Evolutionary conservation across 2,113 vertebrate species (phyloP).

Genomic region (Mobula hypostoma): DNA sequence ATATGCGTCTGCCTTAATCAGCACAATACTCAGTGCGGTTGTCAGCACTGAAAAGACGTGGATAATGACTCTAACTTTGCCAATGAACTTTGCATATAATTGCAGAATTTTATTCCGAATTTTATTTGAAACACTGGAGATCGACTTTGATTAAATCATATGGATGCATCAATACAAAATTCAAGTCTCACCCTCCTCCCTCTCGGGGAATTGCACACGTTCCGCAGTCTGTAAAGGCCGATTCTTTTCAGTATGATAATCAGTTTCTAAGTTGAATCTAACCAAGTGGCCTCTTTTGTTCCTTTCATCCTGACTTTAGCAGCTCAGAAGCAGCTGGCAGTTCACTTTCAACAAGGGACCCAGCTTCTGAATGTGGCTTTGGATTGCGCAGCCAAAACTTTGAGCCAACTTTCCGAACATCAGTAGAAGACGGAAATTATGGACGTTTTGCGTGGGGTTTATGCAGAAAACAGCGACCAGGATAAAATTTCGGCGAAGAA

Average conservation of each 20-base stretch:
- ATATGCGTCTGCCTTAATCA: background rate
- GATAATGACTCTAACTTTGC: background rate
- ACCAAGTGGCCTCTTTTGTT: conserved; percentile 34
- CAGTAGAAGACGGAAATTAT: background rate
- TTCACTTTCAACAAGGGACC: background rate
- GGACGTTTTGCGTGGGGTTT: background rate
- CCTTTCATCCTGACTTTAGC: conserved; percentile 31
- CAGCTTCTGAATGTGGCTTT: background rate
- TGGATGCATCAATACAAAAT: background rate
- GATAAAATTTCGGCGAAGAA: background rate
- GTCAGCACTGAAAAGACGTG: background rate
- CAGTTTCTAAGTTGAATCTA: conserved; percentile 37
- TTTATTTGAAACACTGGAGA: background rate
- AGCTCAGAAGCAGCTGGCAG: conserved; percentile 31
- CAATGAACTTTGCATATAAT: background rate
- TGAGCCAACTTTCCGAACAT: background rate
- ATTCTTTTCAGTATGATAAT: conserved; percentile 36
- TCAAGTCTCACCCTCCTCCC: conserved; percentile 2
- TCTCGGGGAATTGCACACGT: background rate
- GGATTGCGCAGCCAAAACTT: background rate
- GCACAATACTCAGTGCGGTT: background rate
- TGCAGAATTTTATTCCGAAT: background rate
- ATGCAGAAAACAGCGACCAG: background rate
- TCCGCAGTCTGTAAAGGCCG: background rate
- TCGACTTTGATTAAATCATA: background rate